phyloP scores from a whole-genome alignment of 2,113 vertebrate species.

The Sturnira hondurensis region DNA sequence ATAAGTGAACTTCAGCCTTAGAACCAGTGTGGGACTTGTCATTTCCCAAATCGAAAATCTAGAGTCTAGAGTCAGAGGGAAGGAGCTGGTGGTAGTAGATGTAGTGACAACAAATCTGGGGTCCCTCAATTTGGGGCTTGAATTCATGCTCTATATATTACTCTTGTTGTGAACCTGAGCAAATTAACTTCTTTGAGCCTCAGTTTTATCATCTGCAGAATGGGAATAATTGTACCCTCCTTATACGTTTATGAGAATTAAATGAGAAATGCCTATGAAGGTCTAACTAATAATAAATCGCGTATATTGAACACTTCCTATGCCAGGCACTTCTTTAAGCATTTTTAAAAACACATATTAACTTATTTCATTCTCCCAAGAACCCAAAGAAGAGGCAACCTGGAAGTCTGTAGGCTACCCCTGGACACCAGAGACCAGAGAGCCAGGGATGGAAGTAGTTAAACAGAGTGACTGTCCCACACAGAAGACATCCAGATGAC shows the following conservation, averaged over 20 bases:
- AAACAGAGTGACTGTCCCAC: background rate
- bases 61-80: background rate
- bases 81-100: background rate
- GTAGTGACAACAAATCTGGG: background rate
- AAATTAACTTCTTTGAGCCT: background rate
- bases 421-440: background rate
- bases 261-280: background rate
- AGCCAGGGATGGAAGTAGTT: background rate
- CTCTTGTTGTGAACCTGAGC: background rate
- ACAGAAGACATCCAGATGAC: background rate
- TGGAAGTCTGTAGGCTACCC: background rate
- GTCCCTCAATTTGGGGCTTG: background rate
- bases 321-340: background rate
- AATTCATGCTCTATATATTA: background rate
- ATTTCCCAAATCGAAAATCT: background rate
- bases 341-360: background rate
- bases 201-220: constrained; percentile 12
- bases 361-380: background rate
- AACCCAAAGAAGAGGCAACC: background rate
- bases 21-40: background rate
- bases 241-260: background rate
- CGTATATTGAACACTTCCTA: background rate
- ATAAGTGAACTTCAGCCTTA: background rate
- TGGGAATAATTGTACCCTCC: background rate
- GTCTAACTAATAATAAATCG: background rate